Conservation (phyloP, 2,888 invertebrate genomes). For the Pammene aurita region DNA sequence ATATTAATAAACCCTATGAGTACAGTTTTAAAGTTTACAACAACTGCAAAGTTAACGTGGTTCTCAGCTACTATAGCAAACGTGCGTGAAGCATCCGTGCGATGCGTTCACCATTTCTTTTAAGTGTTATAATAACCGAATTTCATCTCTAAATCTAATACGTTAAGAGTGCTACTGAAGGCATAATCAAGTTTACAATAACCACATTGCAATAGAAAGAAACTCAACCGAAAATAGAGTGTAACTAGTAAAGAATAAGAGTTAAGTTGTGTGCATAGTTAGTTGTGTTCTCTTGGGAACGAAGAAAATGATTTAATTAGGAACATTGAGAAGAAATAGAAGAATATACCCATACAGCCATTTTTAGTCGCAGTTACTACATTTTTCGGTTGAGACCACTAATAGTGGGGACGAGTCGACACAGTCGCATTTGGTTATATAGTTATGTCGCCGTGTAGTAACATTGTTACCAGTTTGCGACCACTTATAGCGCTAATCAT, state of each 20-base stretch:
- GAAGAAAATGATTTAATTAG: slow-evolving; percentile 42
- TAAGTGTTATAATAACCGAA: neutral
- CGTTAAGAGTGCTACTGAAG: neutral
- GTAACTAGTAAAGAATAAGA: neutral
- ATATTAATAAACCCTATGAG: neutral
- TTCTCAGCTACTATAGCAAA: slow-evolving; percentile 31
- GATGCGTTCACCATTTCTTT: neutral
- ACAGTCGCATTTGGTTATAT: too few species aligned
- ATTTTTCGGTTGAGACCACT: too few species aligned
- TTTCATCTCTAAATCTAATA: neutral
- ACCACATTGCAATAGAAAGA: neutral
- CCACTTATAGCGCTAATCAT: too few species aligned
- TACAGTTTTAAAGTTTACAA: neutral
- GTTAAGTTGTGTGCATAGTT: neutral
- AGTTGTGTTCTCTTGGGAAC: slow-evolving; percentile 12
- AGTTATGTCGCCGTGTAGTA: too few species aligned
- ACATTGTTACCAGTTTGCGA: too few species aligned
- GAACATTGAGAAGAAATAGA: slow-evolving; percentile 36
- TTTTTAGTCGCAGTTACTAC: too few species aligned
- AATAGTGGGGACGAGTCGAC: too few species aligned
- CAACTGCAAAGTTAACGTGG: slow-evolving; percentile 9
- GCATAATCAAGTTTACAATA: neutral
- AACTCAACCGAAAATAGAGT: neutral
- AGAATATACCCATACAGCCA: too few species aligned
- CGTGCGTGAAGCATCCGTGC: slow-evolving; percentile 24